Base-by-base conservation (phyloP, 2,797 vertebrate species). In the Alcedo atthis region DNA sequence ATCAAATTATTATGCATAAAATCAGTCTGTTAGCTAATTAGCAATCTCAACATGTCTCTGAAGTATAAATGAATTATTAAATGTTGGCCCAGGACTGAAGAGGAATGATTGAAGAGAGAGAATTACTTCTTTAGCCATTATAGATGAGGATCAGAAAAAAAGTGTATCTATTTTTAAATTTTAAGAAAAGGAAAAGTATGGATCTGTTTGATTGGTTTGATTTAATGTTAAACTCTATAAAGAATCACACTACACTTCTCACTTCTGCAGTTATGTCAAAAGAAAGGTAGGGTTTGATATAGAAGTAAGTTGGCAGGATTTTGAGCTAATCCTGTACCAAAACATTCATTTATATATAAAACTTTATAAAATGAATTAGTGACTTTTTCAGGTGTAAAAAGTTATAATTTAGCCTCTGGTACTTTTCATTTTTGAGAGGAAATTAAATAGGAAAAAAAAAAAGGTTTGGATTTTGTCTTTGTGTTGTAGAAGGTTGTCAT, bases 1-100 rank as follows among this genome's bases (percentile, higher is more conserved):
- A 80, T 79, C 73, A 69, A 87, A 57, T 91, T 83, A 73, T 74
- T 90, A 81, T 77, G 74, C 67, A 66, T 88, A 57, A 71, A 94
- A 92, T 87, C 54, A 1, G 1, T 77, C 63, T 85, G 85, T 82
- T 81, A 55, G 42, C 71, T 91, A 84, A 94, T 90, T 90, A 91
- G 43, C 16, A 94, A 48, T 92, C 85, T 93, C 63, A 89, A 73
- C 40, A 67, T 79, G 55, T 78, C 57, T 95, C 49, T 89, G 61
- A 89, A 81, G 35, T 86, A 75, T 87, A 81, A 93, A 89, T 91
- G 17, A 93, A 93, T 94, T 92, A 93, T 92, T 95, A 89, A 90
- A 85, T 64, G 25, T 89, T 90, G 55, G 51, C 42, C 64, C 35
- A 70, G 37, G 66, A 89, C 13, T 68, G 73, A 82, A 80, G 77